phyloP scores from a whole-genome alignment of 2,888 invertebrate species.

The Andrena bicolor region DNA sequence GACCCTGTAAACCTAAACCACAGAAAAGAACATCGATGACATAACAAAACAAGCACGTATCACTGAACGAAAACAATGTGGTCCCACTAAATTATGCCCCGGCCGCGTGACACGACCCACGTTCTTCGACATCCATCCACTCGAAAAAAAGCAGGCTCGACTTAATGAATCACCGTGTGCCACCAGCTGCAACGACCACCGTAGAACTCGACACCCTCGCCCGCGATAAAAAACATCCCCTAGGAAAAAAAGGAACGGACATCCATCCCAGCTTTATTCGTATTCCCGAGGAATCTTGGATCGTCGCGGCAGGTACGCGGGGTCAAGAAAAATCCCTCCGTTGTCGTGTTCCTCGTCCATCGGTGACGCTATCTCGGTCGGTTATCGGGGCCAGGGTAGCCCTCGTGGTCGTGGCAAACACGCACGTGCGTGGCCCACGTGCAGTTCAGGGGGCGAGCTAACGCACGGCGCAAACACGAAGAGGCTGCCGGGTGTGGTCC shows the following conservation, averaged over 20 bases:
- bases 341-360: slow-evolving; percentile 54
- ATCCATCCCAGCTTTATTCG: neutral
- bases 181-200: slow-evolving; percentile 31
- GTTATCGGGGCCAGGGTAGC: slow-evolving; percentile 72
- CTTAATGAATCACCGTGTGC: slow-evolving; percentile 49
- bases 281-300: slow-evolving; percentile 6
- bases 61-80: slow-evolving; percentile 12
- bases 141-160: neutral
- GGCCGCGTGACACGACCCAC: slow-evolving; percentile 29
- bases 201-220: slow-evolving; percentile 36
- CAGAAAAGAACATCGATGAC: neutral
- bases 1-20: too few species aligned
- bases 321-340: slow-evolving; percentile 8
- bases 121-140: slow-evolving; percentile 19
- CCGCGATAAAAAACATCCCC: neutral
- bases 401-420: slow-evolving; percentile 50
- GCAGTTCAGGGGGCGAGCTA: slow-evolving; percentile 61
- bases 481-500: slow-evolving; percentile 76
- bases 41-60: slow-evolving; percentile 9
- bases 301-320: slow-evolving; percentile 24
- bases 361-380: slow-evolving; percentile 64
- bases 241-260: neutral
- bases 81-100: slow-evolving; percentile 26
- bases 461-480: slow-evolving; percentile 77
- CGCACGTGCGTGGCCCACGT: slow-evolving; percentile 76